Evolutionary conservation across 2,888 invertebrate species (phyloP).

Genomic region (Orthonevra nobilis): DNA sequence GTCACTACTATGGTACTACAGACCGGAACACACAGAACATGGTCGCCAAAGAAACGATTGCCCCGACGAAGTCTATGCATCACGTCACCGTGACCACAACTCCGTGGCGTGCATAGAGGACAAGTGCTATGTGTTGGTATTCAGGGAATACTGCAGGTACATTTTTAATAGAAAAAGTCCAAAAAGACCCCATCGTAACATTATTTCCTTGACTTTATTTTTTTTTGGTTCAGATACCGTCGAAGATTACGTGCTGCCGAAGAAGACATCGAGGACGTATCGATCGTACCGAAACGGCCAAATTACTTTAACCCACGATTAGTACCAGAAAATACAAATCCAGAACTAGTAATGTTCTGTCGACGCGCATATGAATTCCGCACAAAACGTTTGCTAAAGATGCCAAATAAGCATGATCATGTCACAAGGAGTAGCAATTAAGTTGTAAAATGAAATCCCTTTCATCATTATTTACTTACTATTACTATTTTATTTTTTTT

Average conservation of each 20-base stretch:
- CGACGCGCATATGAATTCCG: slow-evolving; percentile 97
- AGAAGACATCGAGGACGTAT: slow-evolving; percentile 87
- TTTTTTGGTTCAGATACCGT: slow-evolving; percentile 85
- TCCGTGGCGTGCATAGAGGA: slow-evolving; percentile 99
- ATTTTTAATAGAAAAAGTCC: too few species aligned
- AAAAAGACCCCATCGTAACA: too few species aligned
- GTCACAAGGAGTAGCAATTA: slow-evolving; percentile 66
- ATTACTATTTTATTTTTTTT: slow-evolving; percentile 65
- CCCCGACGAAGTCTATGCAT: slow-evolving; percentile 96
- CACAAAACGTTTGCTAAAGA: slow-evolving; percentile 83
- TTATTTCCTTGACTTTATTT: not conserved
- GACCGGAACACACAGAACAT: slow-evolving; percentile 97
- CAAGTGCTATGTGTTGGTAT: slow-evolving; percentile 97
- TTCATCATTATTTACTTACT: slow-evolving; percentile 63
- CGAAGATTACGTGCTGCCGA: slow-evolving; percentile 89
- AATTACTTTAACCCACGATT: slow-evolving; percentile 81
- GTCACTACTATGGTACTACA: slow-evolving; percentile 97
- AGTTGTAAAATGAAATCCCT: slow-evolving; percentile 63
- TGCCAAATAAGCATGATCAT: slow-evolving; percentile 77
- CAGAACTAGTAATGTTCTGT: slow-evolving; percentile 96
- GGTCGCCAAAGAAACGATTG: slow-evolving; percentile 90
- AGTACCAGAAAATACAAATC: slow-evolving; percentile 85
- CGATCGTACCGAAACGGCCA: slow-evolving; percentile 87
- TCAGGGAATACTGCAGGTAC: slow-evolving; percentile 98
- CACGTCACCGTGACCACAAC: slow-evolving; percentile 96